Evolutionary conservation across 2,113 vertebrate species (phyloP).

Genomic region (Psilopsiagon aymara): DNA sequence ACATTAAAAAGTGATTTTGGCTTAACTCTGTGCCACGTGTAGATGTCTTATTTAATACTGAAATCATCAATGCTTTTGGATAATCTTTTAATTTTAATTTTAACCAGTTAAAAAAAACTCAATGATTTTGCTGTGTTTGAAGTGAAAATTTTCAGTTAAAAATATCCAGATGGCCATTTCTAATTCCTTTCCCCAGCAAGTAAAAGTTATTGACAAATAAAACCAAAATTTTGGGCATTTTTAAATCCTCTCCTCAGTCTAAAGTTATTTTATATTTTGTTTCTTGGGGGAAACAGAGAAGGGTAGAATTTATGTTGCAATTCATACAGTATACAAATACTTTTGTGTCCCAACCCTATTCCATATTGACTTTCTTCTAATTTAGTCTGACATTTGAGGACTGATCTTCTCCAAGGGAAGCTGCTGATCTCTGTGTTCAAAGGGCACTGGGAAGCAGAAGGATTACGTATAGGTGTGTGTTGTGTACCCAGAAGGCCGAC

Average conservation of each 20-base stretch:
- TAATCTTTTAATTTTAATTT: background rate
- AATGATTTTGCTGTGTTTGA: background rate
- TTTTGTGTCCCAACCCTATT: background rate
- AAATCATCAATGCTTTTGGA: background rate
- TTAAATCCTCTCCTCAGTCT: background rate
- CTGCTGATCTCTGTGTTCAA: background rate
- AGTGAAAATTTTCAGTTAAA: background rate
- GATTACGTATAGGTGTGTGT: accelerated
- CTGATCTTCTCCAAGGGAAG: background rate
- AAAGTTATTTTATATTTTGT: background rate
- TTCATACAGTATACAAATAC: accelerated
- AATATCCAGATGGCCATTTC: background rate
- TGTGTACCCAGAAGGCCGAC: background rate
- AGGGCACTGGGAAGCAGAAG: background rate
- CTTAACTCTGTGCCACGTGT: background rate
- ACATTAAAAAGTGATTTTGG: background rate
- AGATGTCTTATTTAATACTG: background rate
- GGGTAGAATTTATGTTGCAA: background rate
- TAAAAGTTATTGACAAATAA: background rate
- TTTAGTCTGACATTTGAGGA: background rate
- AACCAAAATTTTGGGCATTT: background rate
- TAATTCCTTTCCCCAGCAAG: background rate
- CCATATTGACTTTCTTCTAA: background rate
- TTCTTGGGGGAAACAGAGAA: background rate
- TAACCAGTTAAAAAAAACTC: background rate